Conservation (phyloP, 2,888 invertebrate species). For the Apantesis nais region DNA sequence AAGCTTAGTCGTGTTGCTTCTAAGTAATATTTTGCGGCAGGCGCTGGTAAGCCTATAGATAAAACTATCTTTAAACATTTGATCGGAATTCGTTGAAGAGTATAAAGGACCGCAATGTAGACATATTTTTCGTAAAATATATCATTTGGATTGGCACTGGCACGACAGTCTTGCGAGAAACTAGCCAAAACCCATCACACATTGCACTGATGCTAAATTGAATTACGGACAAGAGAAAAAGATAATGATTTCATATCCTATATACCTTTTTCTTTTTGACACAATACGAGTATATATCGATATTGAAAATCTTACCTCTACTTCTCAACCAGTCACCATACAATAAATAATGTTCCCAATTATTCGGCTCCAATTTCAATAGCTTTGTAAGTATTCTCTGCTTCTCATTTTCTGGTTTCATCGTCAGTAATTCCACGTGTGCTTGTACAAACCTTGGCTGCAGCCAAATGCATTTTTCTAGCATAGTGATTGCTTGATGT, state of each 20-base stretch:
- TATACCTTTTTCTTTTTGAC: no score
- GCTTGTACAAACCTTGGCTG: conserved; percentile 90
- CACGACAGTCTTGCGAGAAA: not conserved
- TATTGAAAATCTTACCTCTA: conserved; percentile 79
- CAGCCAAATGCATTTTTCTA: conserved; percentile 88
- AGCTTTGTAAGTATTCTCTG: conserved; percentile 86
- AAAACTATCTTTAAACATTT: not conserved
- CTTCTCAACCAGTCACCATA: conserved; percentile 90
- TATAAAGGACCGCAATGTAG: no score
- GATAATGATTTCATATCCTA: no score
- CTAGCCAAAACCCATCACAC: no score
- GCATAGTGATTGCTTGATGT: conserved; percentile 87
- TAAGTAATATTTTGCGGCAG: conserved; percentile 73
- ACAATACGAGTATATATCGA: not conserved
- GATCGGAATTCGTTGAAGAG: no score
- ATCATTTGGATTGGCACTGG: not conserved
- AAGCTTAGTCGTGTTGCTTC: conserved; percentile 78
- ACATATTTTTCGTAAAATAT: not conserved
- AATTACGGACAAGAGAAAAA: no score
- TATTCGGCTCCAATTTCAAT: conserved; percentile 87
- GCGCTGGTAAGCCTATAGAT: conserved; percentile 64
- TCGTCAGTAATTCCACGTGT: conserved; percentile 87
- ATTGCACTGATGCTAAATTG: no score
- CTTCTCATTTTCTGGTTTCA: conserved; percentile 85
- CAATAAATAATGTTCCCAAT: conserved; percentile 89